phyloP scores from a whole-genome alignment of 1,140 invertebrate genomes.

The Drosophila bipectinata region DNA sequence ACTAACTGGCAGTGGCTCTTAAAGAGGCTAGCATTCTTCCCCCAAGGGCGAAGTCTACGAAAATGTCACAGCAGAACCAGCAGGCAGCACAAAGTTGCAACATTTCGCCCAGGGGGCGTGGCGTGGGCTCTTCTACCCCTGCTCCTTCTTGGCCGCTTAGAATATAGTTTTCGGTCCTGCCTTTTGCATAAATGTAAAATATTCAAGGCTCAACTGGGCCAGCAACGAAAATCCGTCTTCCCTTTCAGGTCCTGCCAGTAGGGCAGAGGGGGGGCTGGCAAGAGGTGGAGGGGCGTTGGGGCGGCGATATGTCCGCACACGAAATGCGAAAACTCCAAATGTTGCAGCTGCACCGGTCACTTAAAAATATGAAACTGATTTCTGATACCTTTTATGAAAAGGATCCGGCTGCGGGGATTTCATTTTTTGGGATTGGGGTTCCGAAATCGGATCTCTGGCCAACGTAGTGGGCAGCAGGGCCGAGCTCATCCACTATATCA shows the following conservation, averaged over 20 bases:
- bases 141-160: conserved; percentile 59
- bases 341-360: conserved; percentile 51
- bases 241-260: background rate
- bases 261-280: background rate
- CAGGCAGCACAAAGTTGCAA: conserved; percentile 61
- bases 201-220: conserved; percentile 70
- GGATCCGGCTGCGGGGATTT: background rate
- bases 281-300: background rate
- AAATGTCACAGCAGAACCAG: conserved; percentile 67
- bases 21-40: background rate
- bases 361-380: conserved; percentile 3
- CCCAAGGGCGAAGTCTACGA: conserved; percentile 44
- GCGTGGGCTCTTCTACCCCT: conserved; percentile 22
- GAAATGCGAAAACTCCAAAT: conserved; percentile 56
- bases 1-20: background rate
- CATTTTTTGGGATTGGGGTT: background rate
- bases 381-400: background rate
- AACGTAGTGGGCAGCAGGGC: too few relatives aligned
- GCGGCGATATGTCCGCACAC: conserved; percentile 56
- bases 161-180: conserved; percentile 38
- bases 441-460: background rate
- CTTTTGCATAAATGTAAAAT: conserved; percentile 76
- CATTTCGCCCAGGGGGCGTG: conserved; percentile 50
- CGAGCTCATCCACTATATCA: background rate
- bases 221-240: conserved; percentile 53